These are phyloP conservation scores for Acrossocheilus wenchowensis DNA, from an alignment of 2,797 vertebrate genomes.

Conservation along the genomic window DNA sequence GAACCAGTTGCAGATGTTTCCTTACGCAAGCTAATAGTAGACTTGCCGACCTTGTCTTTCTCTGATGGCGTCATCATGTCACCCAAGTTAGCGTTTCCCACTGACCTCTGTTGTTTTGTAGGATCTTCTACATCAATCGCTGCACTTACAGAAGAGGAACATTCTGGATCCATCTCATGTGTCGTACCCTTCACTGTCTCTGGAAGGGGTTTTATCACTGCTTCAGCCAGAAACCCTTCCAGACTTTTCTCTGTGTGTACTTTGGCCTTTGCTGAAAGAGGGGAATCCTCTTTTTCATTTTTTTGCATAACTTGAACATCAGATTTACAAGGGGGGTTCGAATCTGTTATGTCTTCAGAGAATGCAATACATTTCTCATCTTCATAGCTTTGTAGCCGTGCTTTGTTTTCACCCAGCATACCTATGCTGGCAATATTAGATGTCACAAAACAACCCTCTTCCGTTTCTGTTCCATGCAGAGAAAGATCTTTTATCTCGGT, in stretches of 20 bases:
- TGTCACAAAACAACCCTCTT: constrained; percentile 25
- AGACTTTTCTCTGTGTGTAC: constrained; percentile 31
- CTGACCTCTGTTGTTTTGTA: constrained; percentile 4
- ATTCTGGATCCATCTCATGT: constrained; percentile 16
- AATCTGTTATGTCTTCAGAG: constrained; percentile 22
- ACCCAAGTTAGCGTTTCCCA: neutral
- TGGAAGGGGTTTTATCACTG: constrained; percentile 26
- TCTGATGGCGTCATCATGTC: constrained; percentile 48
- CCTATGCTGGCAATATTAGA: constrained; percentile 9
- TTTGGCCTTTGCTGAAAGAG: constrained; percentile 32
- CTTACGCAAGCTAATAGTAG: constrained; percentile 52
- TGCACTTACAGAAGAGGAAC: neutral
- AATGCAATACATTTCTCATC: constrained; percentile 26
- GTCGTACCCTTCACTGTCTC: constrained; percentile 1
- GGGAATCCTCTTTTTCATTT: constrained; percentile 25
- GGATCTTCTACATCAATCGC: constrained; percentile 26
- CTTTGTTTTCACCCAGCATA: constrained; percentile 41
- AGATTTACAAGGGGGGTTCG: neutral
- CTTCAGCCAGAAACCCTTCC: constrained; percentile 31
- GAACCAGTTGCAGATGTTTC: constrained; percentile 63
- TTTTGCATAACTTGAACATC: constrained; percentile 8
- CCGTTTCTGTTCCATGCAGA: constrained; percentile 33
- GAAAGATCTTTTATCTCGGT: constrained; percentile 17
- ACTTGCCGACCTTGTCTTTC: constrained; percentile 53
- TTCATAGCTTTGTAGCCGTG: constrained; percentile 16